Percentiles rank a stretch among this genome's conserved stretches.
phyloP scores from a whole-genome alignment of 2,888 invertebrate species.

The Bombylius major region DNA sequence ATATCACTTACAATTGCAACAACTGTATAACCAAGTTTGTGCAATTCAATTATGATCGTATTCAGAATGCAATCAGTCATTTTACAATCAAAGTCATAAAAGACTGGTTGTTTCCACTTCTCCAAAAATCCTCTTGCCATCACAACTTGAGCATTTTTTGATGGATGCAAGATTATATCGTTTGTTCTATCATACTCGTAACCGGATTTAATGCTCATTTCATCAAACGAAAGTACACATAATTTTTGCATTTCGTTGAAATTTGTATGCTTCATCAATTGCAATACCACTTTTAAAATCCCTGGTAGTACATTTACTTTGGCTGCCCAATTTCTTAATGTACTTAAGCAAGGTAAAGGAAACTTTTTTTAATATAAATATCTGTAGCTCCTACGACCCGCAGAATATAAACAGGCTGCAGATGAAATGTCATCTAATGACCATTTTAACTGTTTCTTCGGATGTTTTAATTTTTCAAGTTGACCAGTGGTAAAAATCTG shows the following conservation, averaged over 20 bases:
- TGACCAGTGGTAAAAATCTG: not conserved
- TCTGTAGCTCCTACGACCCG: not conserved
- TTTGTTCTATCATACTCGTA: constrained; percentile 8
- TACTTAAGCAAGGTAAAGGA: not conserved
- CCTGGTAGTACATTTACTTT: not conserved
- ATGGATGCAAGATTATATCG: constrained; percentile 1
- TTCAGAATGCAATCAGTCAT: not conserved
- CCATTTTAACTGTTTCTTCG: not conserved
- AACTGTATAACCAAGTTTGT: not conserved
- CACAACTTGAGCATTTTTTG: constrained; percentile 9
- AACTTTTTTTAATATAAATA: not conserved
- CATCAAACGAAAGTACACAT: constrained; percentile 9
- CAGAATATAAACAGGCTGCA: not conserved
- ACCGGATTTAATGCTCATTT: constrained; percentile 6
- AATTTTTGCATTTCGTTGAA: not conserved
- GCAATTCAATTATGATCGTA: not conserved
- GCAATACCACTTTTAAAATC: not conserved
- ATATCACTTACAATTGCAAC: not conserved
- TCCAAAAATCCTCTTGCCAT: not conserved
- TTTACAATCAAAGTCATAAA: not conserved
- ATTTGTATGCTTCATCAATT: no score
- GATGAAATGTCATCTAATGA: not conserved
- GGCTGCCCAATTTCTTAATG: not conserved
- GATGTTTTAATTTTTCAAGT: not conserved
- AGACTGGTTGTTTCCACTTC: not conserved